Percentiles rank a stretch among this genome's conserved stretches.
These are phyloP conservation scores for Mylabris sibirica DNA, from an alignment of 2,888 invertebrate genomes.

Conservation along the genomic window DNA sequence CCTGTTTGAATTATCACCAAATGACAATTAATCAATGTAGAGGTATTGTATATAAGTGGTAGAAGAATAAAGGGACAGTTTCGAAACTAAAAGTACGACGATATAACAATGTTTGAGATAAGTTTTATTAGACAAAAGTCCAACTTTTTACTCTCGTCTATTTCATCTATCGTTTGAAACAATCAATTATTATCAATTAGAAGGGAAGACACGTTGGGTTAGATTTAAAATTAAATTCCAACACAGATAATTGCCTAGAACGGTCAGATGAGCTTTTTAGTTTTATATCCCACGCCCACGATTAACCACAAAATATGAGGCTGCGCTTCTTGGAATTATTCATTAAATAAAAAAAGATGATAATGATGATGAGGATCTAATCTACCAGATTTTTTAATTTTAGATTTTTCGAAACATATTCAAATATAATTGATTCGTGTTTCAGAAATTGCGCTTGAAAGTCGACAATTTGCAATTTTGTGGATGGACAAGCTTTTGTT, in stretches of 20 bases:
- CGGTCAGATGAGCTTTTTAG: slow-evolving; percentile 25
- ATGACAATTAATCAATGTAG: too few relatives aligned
- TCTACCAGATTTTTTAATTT: neutral
- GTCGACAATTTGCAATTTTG: too few relatives aligned
- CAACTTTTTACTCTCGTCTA: neutral
- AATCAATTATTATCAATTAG: slow-evolving; percentile 33
- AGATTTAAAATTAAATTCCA: slow-evolving; percentile 32
- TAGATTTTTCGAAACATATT: too few relatives aligned
- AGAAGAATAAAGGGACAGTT: neutral
- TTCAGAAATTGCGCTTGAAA: too few relatives aligned
- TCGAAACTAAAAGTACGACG: neutral
- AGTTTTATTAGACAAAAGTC: neutral
- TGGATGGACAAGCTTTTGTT: too few relatives aligned
- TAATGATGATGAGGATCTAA: neutral
- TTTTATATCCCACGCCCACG: slow-evolving; percentile 20
- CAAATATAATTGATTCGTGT: too few relatives aligned
- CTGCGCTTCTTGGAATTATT: neutral
- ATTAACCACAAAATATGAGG: neutral
- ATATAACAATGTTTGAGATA: neutral
- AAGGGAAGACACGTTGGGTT: slow-evolving; percentile 1
- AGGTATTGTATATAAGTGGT: too few relatives aligned
- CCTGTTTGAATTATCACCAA: too few relatives aligned
- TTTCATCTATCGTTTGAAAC: slow-evolving; percentile 9
- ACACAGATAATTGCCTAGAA: slow-evolving; percentile 27
- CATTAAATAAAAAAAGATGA: neutral